phyloP scores from a whole-genome alignment of 1,140 invertebrate genomes.

The Eupeodes corollae region DNA sequence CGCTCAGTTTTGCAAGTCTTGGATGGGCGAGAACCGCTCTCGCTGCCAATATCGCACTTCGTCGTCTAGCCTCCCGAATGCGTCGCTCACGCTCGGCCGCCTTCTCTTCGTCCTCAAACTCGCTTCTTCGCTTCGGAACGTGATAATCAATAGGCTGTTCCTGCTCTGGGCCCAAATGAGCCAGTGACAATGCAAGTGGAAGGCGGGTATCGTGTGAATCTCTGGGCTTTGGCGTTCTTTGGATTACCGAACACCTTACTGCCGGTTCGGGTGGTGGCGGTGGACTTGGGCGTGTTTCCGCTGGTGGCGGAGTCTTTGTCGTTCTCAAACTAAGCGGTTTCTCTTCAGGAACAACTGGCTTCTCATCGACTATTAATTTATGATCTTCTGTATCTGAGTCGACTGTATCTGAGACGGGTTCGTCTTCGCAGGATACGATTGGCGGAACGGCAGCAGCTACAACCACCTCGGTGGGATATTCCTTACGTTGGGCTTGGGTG shows the following conservation, averaged over 20 bases:
- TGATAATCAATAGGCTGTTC: slow-evolving; percentile 81
- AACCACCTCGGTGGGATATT: slow-evolving; percentile 49
- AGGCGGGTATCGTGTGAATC: slow-evolving; percentile 41
- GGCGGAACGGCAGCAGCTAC: slow-evolving; percentile 26
- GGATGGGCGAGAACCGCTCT: slow-evolving; percentile 31
- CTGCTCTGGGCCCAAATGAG: slow-evolving; percentile 47
- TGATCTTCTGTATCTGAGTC: slow-evolving; percentile 21
- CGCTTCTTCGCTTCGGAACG: slow-evolving; percentile 63
- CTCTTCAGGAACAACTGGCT: slow-evolving; percentile 39
- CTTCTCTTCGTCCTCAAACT: slow-evolving; percentile 44
- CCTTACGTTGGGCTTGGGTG: slow-evolving; percentile 65
- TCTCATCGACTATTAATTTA: slow-evolving; percentile 39
- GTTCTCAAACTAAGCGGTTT: slow-evolving; percentile 27
- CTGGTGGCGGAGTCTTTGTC: slow-evolving; percentile 39
- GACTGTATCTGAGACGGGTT: slow-evolving; percentile 10
- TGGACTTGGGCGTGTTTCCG: slow-evolving; percentile 39
- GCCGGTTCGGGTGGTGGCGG: slow-evolving; percentile 41
- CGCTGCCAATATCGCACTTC: slow-evolving; percentile 31
- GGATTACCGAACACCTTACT: slow-evolving; percentile 65
- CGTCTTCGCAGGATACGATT: slow-evolving; percentile 21
- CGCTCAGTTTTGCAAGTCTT: slow-evolving; percentile 33
- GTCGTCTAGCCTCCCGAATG: slow-evolving; percentile 23
- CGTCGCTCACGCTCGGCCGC: slow-evolving; percentile 23
- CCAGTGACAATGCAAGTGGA: slow-evolving; percentile 35
- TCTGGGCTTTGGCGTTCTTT: slow-evolving; percentile 57